phyloP scores from a whole-genome alignment of 2,888 invertebrate species.

The Lasius fuliginosus region DNA sequence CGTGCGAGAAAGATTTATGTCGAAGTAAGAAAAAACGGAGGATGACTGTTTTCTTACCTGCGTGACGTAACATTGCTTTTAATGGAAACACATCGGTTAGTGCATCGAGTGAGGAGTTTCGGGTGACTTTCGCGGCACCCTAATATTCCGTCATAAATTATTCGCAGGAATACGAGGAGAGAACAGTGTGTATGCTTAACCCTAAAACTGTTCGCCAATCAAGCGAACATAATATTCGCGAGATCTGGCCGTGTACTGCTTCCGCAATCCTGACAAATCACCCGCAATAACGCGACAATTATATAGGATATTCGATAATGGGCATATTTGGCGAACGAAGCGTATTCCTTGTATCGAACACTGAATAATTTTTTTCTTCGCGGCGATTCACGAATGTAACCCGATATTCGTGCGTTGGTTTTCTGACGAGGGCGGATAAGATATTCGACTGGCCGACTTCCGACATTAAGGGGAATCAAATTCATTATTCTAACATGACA shows the following conservation, averaged over 20 bases:
- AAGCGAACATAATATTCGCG: constrained; percentile 24
- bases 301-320: constrained; percentile 21
- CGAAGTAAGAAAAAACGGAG: constrained; percentile 18
- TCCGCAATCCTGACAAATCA: constrained; percentile 30
- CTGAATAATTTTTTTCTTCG: constrained; percentile 4
- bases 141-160: constrained; percentile 71
- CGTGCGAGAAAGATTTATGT: not conserved
- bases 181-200: constrained; percentile 63
- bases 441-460: constrained; percentile 20
- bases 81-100: constrained; percentile 60
- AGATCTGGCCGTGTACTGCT: not conserved
- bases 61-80: constrained; percentile 56
- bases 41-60: not conserved
- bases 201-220: constrained; percentile 62
- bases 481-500: constrained; percentile 41
- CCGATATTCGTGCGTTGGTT: constrained; percentile 35
- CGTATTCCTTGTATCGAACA: not conserved
- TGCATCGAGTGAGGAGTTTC: constrained; percentile 67
- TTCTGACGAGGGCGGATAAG: constrained; percentile 9
- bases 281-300: constrained; percentile 5
- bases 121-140: constrained; percentile 58
- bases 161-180: constrained; percentile 57
- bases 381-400: constrained; percentile 21
- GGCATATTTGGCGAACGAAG: not conserved
- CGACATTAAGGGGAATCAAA: constrained; percentile 45